These are phyloP conservation scores for Drosophila setifemur DNA, from an alignment of 1,140 invertebrate species.

Conservation along the genomic window DNA sequence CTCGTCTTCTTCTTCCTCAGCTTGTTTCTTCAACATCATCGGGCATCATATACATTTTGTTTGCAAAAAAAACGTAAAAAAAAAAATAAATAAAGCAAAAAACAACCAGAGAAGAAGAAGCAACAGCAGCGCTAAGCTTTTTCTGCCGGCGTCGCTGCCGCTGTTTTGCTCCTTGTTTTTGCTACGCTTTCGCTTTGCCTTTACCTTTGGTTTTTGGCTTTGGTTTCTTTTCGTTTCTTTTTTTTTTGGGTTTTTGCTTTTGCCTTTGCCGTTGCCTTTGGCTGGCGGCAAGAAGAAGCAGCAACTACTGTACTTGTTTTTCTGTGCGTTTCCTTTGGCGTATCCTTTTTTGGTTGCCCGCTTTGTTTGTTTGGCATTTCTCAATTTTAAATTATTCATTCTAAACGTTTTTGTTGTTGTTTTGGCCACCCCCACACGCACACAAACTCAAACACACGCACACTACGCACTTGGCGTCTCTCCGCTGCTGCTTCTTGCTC, in stretches of 20 bases:
- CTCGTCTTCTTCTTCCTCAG: slow-evolving; percentile 25
- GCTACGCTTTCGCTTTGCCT: slow-evolving; percentile 64
- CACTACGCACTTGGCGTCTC: slow-evolving; percentile 49
- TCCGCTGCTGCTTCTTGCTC: slow-evolving; percentile 6
- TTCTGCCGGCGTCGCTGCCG: slow-evolving; percentile 52
- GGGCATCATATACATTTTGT: slow-evolving; percentile 53
- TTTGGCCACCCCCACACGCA: slow-evolving; percentile 25
- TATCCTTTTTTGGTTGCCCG: slow-evolving; percentile 49
- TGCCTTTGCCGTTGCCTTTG: slow-evolving; percentile 33
- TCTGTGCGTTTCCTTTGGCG: slow-evolving; percentile 38
- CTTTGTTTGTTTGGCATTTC: slow-evolving; percentile 66
- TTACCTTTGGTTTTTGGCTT: slow-evolving; percentile 4
- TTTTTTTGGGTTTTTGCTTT: slow-evolving; percentile 48
- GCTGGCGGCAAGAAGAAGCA: slow-evolving; percentile 24
- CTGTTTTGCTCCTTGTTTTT: slow-evolving; percentile 74
- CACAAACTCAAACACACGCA: slow-evolving; percentile 9
- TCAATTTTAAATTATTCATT: slow-evolving; percentile 69
- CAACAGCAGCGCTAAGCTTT: slow-evolving; percentile 75
- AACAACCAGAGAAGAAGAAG: slow-evolving; percentile 32
- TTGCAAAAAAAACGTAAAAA: slow-evolving; percentile 51
- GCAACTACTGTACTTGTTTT: slow-evolving; percentile 63
- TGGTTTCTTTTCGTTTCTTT: slow-evolving; percentile 31
- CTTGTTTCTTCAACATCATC: slow-evolving; percentile 35
- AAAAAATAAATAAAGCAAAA: slow-evolving; percentile 8
- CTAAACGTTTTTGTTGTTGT: slow-evolving; percentile 45